A percentile compares a stretch with the other conserved stretches of the same genome.
phyloP scores from a whole-genome alignment of 2,113 vertebrate genomes.

The Accipiter virgatus region DNA sequence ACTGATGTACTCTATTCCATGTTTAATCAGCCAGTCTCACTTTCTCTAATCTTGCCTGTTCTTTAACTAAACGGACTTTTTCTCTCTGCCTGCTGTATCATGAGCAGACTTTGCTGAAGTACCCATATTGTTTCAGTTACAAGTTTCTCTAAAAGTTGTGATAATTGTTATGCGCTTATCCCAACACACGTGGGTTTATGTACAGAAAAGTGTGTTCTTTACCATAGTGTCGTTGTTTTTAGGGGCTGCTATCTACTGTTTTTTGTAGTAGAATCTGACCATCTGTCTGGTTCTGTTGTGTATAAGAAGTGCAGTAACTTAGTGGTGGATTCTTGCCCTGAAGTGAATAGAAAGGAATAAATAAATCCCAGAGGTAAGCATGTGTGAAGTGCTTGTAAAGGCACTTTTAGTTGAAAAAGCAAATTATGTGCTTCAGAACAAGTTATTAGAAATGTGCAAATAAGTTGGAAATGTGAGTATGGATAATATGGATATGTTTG shows the following conservation, averaged over 20 bases:
- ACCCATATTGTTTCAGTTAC: neutral
- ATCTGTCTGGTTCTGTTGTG: neutral
- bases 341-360: neutral
- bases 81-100: neutral
- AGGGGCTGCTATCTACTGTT: neutral
- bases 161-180: neutral
- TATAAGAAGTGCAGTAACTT: neutral
- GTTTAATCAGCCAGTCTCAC: neutral
- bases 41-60: neutral
- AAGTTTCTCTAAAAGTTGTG: neutral
- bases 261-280: neutral
- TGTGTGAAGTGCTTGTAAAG: neutral
- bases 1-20: neutral
- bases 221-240: neutral
- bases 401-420: neutral
- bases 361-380: neutral
- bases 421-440: neutral
- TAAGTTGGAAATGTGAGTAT: neutral
- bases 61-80: neutral
- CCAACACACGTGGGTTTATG: neutral
- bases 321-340: neutral
- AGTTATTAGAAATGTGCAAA: neutral
- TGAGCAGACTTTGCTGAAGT: neutral
- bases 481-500: neutral
- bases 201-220: neutral